phyloP scores from a whole-genome alignment of 2,113 vertebrate species.

The Nycticryphes semicollaris region DNA sequence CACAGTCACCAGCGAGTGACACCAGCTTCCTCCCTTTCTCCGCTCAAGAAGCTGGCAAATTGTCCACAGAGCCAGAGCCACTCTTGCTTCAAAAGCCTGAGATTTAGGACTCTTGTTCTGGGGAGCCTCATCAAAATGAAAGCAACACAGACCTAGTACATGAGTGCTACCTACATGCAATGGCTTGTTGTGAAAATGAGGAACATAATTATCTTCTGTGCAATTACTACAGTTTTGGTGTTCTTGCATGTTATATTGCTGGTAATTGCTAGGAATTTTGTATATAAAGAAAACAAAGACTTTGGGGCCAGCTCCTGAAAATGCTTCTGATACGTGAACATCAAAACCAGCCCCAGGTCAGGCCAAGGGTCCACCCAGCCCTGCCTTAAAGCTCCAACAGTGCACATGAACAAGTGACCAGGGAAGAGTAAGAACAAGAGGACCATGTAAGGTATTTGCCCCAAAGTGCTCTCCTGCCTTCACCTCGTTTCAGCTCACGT shows the following conservation, averaged over 20 bases:
- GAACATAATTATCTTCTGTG: not conserved
- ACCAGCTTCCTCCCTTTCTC: not conserved
- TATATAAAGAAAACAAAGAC: not conserved
- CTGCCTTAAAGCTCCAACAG: not conserved
- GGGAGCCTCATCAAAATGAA: not conserved
- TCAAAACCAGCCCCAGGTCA: not conserved
- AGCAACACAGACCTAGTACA: not conserved
- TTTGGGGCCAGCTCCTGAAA: not conserved
- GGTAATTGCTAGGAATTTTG: not conserved
- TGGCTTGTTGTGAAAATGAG: not conserved
- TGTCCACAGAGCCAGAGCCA: not conserved
- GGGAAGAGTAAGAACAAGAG: not conserved
- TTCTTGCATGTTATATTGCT: not conserved
- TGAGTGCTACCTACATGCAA: not conserved
- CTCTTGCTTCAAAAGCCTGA: not conserved
- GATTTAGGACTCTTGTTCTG: not conserved
- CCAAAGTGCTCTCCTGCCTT: not conserved
- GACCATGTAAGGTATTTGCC: not conserved
- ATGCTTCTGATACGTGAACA: not conserved
- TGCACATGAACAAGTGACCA: fast-evolving
- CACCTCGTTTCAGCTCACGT: not conserved
- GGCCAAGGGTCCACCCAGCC: not conserved
- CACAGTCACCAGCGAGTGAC: not conserved
- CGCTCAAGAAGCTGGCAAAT: not conserved
- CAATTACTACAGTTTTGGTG: not conserved